These are phyloP conservation scores for Drosophila meridiana DNA, from an alignment of 2,888 invertebrate genomes.

Conservation along the genomic window DNA sequence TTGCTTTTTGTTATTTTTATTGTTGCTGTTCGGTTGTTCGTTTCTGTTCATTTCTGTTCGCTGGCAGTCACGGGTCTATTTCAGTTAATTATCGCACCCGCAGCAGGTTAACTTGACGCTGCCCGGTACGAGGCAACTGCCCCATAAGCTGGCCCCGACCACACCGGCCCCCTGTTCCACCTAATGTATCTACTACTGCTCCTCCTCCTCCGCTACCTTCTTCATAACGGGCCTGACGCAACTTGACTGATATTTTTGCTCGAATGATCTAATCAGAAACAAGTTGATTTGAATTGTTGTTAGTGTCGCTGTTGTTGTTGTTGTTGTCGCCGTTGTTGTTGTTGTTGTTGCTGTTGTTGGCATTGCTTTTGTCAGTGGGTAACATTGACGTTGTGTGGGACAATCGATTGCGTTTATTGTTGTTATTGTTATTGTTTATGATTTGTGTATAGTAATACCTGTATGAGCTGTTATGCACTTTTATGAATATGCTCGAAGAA, in stretches of 20 bases:
- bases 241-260: conserved; percentile 77
- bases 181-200: background rate
- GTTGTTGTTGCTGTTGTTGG: conserved; percentile 30
- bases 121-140: conserved; percentile 40
- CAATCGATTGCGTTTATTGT: conserved; percentile 34
- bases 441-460: conserved; percentile 18
- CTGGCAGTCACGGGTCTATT: conserved; percentile 75
- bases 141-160: background rate
- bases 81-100: conserved; percentile 77
- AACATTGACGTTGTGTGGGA: conserved; percentile 38
- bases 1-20: conserved; percentile 31
- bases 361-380: conserved; percentile 40
- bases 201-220: background rate
- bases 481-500: background rate
- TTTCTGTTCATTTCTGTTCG: conserved; percentile 16
- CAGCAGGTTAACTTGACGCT: conserved; percentile 69
- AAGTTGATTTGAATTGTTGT: conserved; percentile 78
- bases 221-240: conserved; percentile 46
- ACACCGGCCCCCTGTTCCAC: background rate
- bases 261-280: conserved; percentile 78
- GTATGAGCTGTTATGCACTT: conserved; percentile 35
- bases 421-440: conserved; percentile 37
- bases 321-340: conserved; percentile 44
- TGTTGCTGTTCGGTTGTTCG: conserved; percentile 12
- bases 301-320: conserved; percentile 33